Percentiles rank a stretch among this genome's conserved stretches.
Conservation (phyloP, 1,140 invertebrate species). For the Galleria mellonella region DNA sequence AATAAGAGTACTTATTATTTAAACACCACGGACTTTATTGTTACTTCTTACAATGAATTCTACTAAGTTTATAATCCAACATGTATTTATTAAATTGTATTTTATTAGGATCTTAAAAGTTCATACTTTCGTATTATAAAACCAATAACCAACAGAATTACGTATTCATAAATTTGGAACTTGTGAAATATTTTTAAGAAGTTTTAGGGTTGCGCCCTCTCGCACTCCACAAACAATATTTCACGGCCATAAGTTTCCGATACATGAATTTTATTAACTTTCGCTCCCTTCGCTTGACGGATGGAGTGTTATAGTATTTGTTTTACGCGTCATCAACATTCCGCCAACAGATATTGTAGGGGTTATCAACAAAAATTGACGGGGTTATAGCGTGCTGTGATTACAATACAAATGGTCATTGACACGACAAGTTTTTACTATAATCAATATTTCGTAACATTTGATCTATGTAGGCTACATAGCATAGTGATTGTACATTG, state of each 20-base stretch:
- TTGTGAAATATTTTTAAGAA: too few species aligned
- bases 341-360: slow-evolving; percentile 45
- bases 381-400: slow-evolving; percentile 18
- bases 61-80: too few species aligned
- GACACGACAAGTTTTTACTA: slow-evolving; percentile 3
- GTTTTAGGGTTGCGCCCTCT: slow-evolving; percentile 47
- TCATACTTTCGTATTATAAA: slow-evolving; percentile 41
- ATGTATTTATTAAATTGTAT: too few species aligned
- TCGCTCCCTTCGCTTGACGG: slow-evolving; percentile 43
- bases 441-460: too few species aligned
- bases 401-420: slow-evolving; percentile 29
- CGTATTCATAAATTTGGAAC: too few species aligned
- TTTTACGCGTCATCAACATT: slow-evolving; percentile 66
- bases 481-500: too few species aligned
- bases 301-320: slow-evolving; percentile 59
- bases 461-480: too few species aligned
- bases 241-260: slow-evolving; percentile 69
- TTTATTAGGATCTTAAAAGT: too few species aligned
- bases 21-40: too few species aligned
- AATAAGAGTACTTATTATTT: too few species aligned
- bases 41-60: too few species aligned
- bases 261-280: slow-evolving; percentile 74
- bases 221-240: slow-evolving; percentile 49
- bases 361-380: slow-evolving; percentile 25
- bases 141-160: slow-evolving; percentile 11